phyloP scores from a whole-genome alignment of 1,140 invertebrate genomes.

The Adoxophyes honmai region DNA sequence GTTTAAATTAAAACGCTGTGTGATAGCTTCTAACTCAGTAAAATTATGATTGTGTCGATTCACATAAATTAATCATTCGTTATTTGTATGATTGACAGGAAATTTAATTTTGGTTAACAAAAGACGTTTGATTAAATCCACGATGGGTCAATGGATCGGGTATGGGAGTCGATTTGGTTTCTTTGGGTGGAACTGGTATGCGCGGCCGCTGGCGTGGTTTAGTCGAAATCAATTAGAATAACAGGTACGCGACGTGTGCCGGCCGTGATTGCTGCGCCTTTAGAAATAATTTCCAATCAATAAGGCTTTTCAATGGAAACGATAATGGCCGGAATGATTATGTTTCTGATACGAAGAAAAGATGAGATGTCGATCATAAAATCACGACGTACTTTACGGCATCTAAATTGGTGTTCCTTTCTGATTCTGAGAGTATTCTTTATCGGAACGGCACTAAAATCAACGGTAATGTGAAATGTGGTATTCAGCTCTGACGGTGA shows the following conservation, averaged over 20 bases:
- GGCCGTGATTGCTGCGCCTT: slow-evolving; percentile 3
- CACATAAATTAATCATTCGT: slow-evolving; percentile 16
- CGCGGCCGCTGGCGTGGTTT: not conserved
- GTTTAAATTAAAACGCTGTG: slow-evolving; percentile 15
- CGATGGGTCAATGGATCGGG: slow-evolving; percentile 8
- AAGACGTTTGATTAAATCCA: slow-evolving; percentile 16
- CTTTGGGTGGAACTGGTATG: slow-evolving; percentile 5
- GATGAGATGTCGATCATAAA: slow-evolving; percentile 13
- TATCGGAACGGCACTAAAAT: not conserved
- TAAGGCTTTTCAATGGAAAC: not conserved
- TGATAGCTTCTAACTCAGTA: slow-evolving; percentile 12
- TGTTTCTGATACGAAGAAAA: slow-evolving; percentile 1
- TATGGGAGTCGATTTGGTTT: slow-evolving; percentile 3
- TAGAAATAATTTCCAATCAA: slow-evolving; percentile 13
- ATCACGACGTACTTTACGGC: not conserved
- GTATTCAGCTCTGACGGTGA: too few species aligned
- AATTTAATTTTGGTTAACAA: slow-evolving; percentile 15
- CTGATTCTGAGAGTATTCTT: not conserved
- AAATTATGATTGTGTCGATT: slow-evolving; percentile 16
- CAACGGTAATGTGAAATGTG: too few species aligned
- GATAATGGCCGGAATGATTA: slow-evolving; percentile 7
- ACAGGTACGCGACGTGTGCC: slow-evolving; percentile 6
- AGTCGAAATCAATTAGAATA: slow-evolving; percentile 13
- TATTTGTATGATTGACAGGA: slow-evolving; percentile 16
- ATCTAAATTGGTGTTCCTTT: not conserved